Conservation (phyloP, 1,140 invertebrate species). For the Lordiphosa clarofinis region DNA sequence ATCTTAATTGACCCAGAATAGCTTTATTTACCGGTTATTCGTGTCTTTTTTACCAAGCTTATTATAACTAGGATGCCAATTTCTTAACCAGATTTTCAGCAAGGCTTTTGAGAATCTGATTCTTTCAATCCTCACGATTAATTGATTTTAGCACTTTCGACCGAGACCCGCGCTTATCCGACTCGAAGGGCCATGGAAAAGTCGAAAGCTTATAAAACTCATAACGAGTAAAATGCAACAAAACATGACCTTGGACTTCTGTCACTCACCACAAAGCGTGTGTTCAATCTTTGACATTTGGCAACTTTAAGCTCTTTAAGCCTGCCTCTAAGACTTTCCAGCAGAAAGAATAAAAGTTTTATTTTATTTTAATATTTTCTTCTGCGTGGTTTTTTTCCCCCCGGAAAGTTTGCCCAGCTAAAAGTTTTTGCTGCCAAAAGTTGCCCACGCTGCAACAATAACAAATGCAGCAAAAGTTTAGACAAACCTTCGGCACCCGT, state of each 20-base stretch:
- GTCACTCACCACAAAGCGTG: conserved; percentile 33
- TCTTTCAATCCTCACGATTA: no score
- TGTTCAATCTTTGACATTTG: conserved; percentile 63
- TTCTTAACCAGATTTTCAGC: no score
- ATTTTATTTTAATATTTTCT: conserved; percentile 45
- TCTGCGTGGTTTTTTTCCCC: conserved; percentile 6
- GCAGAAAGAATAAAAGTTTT: conserved; percentile 22
- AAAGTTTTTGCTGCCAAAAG: conserved; percentile 28
- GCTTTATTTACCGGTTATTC: no score
- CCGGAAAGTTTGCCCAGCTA: conserved; percentile 7
- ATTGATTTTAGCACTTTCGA: no score
- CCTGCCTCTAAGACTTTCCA: conserved; percentile 40
- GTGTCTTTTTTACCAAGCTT: no score
- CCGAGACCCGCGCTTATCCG: no score
- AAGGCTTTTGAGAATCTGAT: no score
- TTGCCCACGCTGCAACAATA: conserved; percentile 54
- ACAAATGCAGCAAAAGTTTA: conserved; percentile 65
- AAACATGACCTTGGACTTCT: conserved; percentile 51
- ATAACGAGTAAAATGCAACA: no score
- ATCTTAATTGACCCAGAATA: no score
- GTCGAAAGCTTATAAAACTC: no score
- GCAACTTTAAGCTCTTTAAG: conserved; percentile 65
- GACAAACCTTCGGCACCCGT: conserved; percentile 11
- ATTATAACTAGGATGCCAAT: no score
- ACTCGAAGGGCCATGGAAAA: no score